Evolutionary conservation across 53 echinoderm and acorn worm species (phyloP).

Genomic region (Holothuria scabra): DNA sequence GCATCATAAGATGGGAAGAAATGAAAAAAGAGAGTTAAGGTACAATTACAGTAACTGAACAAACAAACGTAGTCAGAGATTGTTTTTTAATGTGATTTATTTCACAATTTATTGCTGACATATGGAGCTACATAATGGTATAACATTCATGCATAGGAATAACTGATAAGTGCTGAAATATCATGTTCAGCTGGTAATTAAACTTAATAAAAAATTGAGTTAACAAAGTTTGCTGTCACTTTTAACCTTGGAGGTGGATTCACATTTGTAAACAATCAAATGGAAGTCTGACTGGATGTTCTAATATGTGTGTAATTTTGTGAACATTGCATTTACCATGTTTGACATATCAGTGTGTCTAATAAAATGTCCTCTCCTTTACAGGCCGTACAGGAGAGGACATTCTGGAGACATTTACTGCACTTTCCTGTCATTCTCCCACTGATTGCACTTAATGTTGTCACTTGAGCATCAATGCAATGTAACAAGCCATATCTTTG

Average conservation of each 20-base stretch:
- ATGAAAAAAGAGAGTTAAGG: too few species aligned
- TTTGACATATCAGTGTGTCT: neutral
- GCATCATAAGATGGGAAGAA: too few species aligned
- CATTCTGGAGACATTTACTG: neutral
- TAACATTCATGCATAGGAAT: constrained; percentile 19
- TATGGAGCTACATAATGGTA: constrained; percentile 3
- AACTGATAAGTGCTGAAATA: neutral
- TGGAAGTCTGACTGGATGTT: constrained; percentile 4
- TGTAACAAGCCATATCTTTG: too few species aligned
- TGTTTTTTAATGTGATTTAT: neutral
- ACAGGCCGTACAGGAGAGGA: constrained; percentile 1
- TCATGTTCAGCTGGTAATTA: constrained; percentile 2
- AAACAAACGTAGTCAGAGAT: constrained; percentile 1
- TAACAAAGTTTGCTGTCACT: constrained; percentile 8
- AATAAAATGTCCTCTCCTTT: constrained; percentile 40
- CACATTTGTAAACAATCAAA: neutral
- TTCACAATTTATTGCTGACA: constrained; percentile 1
- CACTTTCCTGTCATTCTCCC: neutral
- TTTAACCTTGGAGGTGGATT: constrained; percentile 3
- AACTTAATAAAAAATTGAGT: neutral
- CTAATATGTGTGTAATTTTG: neutral
- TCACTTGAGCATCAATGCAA: too few species aligned
- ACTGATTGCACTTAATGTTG: neutral
- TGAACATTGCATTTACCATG: constrained; percentile 14
- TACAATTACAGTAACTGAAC: too few species aligned